Percentiles rank a stretch among this genome's conserved stretches.
Conservation (phyloP, 2,797 vertebrate species). For the Tapirus indicus region DNA sequence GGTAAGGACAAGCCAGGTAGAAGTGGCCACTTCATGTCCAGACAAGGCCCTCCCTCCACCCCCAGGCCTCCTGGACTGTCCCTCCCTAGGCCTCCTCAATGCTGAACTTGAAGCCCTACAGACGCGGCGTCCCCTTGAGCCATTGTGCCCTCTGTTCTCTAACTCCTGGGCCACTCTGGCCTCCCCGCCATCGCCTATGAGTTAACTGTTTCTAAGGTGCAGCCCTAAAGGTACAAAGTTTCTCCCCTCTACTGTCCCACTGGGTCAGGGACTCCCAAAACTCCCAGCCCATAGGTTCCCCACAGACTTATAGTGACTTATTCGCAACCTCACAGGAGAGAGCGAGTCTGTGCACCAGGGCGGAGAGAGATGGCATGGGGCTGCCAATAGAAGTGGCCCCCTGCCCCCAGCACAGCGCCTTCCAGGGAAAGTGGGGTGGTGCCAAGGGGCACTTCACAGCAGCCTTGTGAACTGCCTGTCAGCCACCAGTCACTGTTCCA, state of each 20-base stretch:
- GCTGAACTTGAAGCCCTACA: background rate
- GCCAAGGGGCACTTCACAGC: too few relatives aligned
- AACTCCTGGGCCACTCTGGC: background rate
- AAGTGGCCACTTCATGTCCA: background rate
- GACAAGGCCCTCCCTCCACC: background rate
- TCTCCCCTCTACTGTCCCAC: background rate
- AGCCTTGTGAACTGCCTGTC: too few relatives aligned
- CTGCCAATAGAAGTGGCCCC: background rate
- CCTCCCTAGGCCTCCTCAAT: background rate
- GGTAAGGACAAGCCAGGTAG: background rate
- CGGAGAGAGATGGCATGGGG: background rate
- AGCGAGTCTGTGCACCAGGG: background rate
- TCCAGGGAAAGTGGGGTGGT: too few relatives aligned
- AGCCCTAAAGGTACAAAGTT: fast-evolving
- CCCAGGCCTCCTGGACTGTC: background rate
- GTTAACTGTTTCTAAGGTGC: background rate
- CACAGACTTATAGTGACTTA: background rate
- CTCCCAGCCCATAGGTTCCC: fast-evolving
- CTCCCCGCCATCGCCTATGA: background rate
- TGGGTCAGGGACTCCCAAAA: background rate
- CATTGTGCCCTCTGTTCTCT: background rate
- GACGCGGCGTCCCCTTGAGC: background rate
- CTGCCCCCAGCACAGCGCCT: background rate
- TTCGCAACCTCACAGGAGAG: background rate
- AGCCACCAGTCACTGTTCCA: background rate